phyloP scores from a whole-genome alignment of 1,140 invertebrate species.

The Penaeus indicus region DNA sequence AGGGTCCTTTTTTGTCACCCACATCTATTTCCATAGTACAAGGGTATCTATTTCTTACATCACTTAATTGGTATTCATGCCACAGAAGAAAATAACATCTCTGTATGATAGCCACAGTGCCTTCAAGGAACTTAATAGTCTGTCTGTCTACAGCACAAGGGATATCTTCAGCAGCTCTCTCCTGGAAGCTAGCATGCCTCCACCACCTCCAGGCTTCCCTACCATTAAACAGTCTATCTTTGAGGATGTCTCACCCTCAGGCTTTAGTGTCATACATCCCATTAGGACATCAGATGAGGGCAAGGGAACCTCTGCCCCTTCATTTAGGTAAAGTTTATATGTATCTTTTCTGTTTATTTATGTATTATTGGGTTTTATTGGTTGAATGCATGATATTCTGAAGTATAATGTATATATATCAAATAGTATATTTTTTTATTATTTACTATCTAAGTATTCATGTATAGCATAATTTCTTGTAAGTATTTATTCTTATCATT shows the following conservation, averaged over 20 bases:
- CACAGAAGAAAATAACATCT: no score
- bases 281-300: slow-evolving; percentile 5
- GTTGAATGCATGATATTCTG: no score
- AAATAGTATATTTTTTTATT: no score
- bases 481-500: neutral
- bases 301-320: neutral
- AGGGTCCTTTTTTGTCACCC: no score
- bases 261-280: neutral
- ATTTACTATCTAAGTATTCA: neutral
- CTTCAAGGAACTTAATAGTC: no score
- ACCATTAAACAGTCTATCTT: slow-evolving; percentile 40
- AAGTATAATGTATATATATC: no score
- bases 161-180: neutral
- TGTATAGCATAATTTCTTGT: neutral
- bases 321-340: slow-evolving; percentile 1
- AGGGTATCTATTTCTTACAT: no score
- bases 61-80: no score
- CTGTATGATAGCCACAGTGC: no score
- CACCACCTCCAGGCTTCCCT: slow-evolving; percentile 23
- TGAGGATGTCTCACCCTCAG: slow-evolving; percentile 54
- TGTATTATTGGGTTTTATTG: neutral
- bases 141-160: slow-evolving; percentile 1
- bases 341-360: neutral
- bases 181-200: neutral
- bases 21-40: no score